These are phyloP conservation scores for Silurus asotus DNA, from an alignment of 2,113 vertebrate species.

Conservation along the genomic window DNA sequence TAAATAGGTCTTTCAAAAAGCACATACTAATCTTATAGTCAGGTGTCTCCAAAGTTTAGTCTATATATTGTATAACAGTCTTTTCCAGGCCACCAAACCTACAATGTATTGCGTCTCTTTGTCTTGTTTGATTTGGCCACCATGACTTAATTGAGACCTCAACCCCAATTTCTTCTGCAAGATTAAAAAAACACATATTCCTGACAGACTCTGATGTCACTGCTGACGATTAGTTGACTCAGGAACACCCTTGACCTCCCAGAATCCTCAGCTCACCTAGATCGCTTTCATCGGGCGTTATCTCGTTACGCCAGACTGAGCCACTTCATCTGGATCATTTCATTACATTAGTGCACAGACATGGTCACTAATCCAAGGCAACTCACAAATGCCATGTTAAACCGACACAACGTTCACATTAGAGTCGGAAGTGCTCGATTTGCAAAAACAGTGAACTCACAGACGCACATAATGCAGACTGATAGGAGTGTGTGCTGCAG, in stretches of 20 bases:
- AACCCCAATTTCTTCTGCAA: background rate
- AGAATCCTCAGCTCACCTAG: slow-evolving; percentile 30
- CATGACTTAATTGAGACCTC: background rate
- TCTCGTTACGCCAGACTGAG: slow-evolving; percentile 41
- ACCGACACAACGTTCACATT: background rate
- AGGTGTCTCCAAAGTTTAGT: too few relatives aligned
- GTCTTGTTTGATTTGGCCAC: background rate
- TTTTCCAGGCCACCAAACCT: background rate
- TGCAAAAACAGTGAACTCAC: background rate
- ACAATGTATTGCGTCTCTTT: background rate
- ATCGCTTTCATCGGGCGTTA: slow-evolving; percentile 43
- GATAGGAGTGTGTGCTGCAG: slow-evolving; percentile 23
- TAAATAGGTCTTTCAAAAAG: too few relatives aligned
- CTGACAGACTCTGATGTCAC: slow-evolving; percentile 18
- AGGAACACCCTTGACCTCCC: slow-evolving; percentile 33
- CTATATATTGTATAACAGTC: too few relatives aligned
- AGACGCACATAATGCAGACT: slow-evolving; percentile 28
- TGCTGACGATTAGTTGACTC: slow-evolving; percentile 34
- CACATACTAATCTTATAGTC: too few relatives aligned
- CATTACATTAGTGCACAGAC: slow-evolving; percentile 25
- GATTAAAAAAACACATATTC: background rate
- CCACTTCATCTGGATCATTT: slow-evolving; percentile 24
- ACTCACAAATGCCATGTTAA: background rate
- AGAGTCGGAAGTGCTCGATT: background rate
- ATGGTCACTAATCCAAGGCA: slow-evolving; percentile 10